These are phyloP conservation scores for Mohoua ochrocephala DNA, from an alignment of 2,113 vertebrate species.

Conservation along the genomic window DNA sequence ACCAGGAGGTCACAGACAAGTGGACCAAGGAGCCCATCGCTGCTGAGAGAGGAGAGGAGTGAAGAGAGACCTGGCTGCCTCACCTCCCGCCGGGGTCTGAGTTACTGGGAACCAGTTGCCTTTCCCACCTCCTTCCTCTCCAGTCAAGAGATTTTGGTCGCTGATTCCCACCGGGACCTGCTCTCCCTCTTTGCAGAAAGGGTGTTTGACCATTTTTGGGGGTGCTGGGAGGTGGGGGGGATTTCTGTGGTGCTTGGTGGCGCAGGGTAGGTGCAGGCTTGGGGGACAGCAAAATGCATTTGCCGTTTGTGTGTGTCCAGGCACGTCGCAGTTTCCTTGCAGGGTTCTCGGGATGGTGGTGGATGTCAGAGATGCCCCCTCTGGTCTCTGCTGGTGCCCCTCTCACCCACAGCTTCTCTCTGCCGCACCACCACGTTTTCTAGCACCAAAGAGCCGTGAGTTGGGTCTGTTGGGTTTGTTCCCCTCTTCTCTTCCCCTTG, in stretches of 20 bases:
- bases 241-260: neutral
- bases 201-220: neutral
- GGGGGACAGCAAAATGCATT: neutral
- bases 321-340: neutral
- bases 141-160: neutral
- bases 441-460: constrained; percentile 45
- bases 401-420: neutral
- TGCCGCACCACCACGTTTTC: neutral
- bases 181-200: constrained; percentile 37
- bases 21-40: constrained; percentile 65
- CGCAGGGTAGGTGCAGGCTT: neutral
- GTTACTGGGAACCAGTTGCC: constrained; percentile 29
- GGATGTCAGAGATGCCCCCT: neutral
- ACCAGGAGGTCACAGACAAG: constrained; percentile 53
- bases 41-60: constrained; percentile 70
- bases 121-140: constrained; percentile 43
- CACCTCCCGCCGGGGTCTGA: neutral
- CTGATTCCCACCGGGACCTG: neutral
- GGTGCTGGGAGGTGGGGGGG: neutral
- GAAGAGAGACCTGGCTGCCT: neutral
- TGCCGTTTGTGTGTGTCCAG: neutral
- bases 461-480: neutral
- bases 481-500: neutral
- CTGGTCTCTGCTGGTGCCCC: neutral
- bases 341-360: neutral